These are phyloP conservation scores for Neoniphon sammara DNA, from an alignment of 2,797 vertebrate genomes.

Conservation along the genomic window DNA sequence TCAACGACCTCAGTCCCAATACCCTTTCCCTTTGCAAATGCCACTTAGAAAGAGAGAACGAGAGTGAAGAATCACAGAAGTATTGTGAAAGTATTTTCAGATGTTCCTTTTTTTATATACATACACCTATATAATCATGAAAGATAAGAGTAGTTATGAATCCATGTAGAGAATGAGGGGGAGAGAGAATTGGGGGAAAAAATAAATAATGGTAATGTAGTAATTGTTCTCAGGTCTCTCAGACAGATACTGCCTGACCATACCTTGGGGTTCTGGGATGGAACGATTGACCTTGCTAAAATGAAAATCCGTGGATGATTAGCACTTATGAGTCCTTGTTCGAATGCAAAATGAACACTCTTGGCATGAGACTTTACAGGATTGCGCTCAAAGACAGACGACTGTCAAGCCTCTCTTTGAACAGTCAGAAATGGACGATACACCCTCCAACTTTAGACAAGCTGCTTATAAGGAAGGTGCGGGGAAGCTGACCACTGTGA, in stretches of 20 bases:
- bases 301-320: conserved; percentile 32
- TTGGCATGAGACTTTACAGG: conserved; percentile 43
- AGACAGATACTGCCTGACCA: conserved; percentile 64
- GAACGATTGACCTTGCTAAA: conserved; percentile 41
- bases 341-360: conserved; percentile 46
- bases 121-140: conserved; percentile 55
- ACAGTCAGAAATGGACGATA: conserved; percentile 36
- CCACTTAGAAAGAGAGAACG: conserved; percentile 73
- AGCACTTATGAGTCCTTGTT: conserved; percentile 64
- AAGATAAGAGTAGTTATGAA: conserved; percentile 40
- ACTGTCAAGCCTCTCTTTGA: conserved; percentile 49
- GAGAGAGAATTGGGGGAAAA: conserved; percentile 12
- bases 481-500: conserved; percentile 28
- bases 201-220: conserved; percentile 24
- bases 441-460: conserved; percentile 15
- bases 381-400: conserved; percentile 51
- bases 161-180: conserved; percentile 33
- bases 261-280: conserved; percentile 44
- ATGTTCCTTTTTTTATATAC: conserved; percentile 70
- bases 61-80: conserved; percentile 49
- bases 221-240: conserved; percentile 62
- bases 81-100: conserved; percentile 72
- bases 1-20: conserved; percentile 80
- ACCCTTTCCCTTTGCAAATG: conserved; percentile 80
- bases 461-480: conserved; percentile 38